Percentiles rank a stretch among this genome's conserved stretches.
Conservation (phyloP, 2,113 vertebrate genomes). For the Lamprotornis superbus region DNA sequence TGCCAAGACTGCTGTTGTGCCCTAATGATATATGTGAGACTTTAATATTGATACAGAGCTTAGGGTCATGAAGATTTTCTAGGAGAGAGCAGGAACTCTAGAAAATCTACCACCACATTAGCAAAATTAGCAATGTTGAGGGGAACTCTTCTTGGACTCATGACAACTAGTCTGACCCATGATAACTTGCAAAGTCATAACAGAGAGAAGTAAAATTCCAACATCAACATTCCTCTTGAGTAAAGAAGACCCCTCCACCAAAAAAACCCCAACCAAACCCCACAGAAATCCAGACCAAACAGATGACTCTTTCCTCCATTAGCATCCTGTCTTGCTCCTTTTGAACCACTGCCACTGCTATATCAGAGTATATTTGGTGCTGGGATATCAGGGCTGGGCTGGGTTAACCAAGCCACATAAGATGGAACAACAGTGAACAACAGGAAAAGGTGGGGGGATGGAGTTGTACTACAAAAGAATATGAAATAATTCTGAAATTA, state of each 20-base stretch:
- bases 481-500: neutral
- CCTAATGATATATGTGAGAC: neutral
- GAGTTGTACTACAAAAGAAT: neutral
- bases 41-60: neutral
- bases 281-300: neutral
- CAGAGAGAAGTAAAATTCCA: neutral
- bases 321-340: neutral
- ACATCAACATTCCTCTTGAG: neutral
- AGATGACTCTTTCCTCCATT: neutral
- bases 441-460: neutral
- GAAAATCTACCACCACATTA: neutral
- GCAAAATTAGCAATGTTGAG: neutral
- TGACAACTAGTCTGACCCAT: neutral
- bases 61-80: neutral
- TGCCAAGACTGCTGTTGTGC: neutral
- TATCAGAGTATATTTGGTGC: neutral
- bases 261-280: fast-evolving
- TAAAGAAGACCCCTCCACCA: neutral
- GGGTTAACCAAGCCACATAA: neutral
- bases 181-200: neutral
- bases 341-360: neutral
- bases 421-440: neutral
- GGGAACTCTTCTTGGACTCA: neutral
- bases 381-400: neutral
- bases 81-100: neutral